These are phyloP conservation scores for Microctenopoma stevenorrisi DNA, from an alignment of 2,797 vertebrate genomes.

Conservation along the genomic window DNA sequence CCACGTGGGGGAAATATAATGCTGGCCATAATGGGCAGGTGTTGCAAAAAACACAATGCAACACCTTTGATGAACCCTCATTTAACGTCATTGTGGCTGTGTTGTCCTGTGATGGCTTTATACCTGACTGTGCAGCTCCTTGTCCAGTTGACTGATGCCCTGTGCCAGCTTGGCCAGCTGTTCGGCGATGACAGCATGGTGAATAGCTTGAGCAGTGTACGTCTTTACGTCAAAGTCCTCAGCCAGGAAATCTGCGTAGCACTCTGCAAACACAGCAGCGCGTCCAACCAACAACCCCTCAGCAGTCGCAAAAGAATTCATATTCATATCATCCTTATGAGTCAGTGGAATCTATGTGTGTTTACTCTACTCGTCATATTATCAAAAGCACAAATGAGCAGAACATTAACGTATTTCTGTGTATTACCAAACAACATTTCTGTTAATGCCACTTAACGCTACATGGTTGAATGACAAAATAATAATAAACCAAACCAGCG, in stretches of 20 bases:
- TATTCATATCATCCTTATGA: too few species aligned
- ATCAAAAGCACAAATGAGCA: too few species aligned
- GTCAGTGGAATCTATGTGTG: too few species aligned
- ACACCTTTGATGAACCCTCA: too few species aligned
- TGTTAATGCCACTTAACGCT: not conserved
- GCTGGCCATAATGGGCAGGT: too few species aligned
- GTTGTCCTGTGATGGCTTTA: not conserved
- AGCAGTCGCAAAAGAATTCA: not conserved
- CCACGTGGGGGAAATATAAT: too few species aligned
- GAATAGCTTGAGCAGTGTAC: constrained; percentile 94
- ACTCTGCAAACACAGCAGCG: constrained; percentile 81
- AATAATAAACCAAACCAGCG: not conserved
- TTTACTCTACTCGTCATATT: too few species aligned
- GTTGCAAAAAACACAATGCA: too few species aligned
- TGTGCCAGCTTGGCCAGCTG: constrained; percentile 94
- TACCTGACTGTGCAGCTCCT: constrained; percentile 96
- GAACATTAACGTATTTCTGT: too few species aligned
- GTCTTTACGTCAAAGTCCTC: constrained; percentile 95
- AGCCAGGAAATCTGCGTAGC: constrained; percentile 90
- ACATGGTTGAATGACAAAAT: too few species aligned
- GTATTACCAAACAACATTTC: too few species aligned
- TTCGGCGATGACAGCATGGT: constrained; percentile 94
- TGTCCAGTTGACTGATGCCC: constrained; percentile 97
- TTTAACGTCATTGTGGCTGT: not conserved
- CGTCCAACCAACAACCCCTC: not conserved